phyloP scores from a whole-genome alignment of 2,797 vertebrate species.

The Pampus argenteus region DNA sequence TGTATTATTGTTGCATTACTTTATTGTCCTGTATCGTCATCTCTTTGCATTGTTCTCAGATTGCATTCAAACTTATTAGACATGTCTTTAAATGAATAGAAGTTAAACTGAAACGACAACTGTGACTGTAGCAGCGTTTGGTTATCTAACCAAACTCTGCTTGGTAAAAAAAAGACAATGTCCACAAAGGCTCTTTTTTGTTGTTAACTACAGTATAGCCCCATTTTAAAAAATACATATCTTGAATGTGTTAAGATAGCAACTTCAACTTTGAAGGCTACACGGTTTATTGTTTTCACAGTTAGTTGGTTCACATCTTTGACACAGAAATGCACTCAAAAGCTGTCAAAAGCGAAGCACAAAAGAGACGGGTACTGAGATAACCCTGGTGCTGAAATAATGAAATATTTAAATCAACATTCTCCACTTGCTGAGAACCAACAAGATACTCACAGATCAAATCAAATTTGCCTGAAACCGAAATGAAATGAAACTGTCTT shows the following conservation, averaged over 20 bases:
- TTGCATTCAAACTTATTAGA: conserved; percentile 7
- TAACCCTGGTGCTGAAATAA: background rate
- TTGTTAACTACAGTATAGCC: no score
- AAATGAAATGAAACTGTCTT: background rate
- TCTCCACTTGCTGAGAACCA: conserved; percentile 1
- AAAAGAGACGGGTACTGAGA: background rate
- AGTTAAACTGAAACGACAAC: no score
- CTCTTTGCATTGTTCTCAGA: background rate
- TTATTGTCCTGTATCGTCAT: no score
- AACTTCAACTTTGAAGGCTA: background rate
- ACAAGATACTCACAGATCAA: conserved; percentile 16
- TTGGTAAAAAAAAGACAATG: no score
- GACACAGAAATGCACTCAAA: background rate
- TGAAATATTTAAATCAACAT: conserved; percentile 9
- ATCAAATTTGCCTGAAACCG: conserved; percentile 15
- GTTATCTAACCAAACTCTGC: no score
- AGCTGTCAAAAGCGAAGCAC: conserved; percentile 1
- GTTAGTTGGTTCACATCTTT: conserved; percentile 15
- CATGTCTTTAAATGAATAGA: no score
- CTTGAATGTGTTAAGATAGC: conserved; percentile 6
- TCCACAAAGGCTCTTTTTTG: no score
- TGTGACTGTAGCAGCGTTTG: no score
- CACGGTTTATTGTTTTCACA: conserved; percentile 3
- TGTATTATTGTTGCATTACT: no score
- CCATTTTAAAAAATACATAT: no score